Evolutionary conservation across 2,113 vertebrate species (phyloP).

Genomic region (Phocoena phocoena): DNA sequence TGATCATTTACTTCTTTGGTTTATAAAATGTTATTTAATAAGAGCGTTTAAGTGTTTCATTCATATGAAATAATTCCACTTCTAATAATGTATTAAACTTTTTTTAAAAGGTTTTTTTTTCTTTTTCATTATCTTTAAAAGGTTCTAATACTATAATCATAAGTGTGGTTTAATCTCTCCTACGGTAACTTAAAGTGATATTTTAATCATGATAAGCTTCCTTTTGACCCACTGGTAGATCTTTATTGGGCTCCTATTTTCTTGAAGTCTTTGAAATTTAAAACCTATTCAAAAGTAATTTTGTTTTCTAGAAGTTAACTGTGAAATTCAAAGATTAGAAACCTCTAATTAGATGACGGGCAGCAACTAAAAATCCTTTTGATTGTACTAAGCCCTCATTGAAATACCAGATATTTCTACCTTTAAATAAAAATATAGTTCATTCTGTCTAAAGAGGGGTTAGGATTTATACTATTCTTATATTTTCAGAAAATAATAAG

Average conservation of each 20-base stretch:
- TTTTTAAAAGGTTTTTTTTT: background rate
- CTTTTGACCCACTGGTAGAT: background rate
- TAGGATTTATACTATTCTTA: background rate
- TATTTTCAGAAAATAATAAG: background rate
- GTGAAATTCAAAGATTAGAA: background rate
- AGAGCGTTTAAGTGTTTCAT: background rate
- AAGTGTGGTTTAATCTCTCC: background rate
- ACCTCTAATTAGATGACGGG: background rate
- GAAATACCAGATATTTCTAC: background rate
- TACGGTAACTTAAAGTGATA: background rate
- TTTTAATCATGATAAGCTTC: background rate
- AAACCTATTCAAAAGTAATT: constrained; percentile 1
- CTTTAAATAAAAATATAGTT: background rate
- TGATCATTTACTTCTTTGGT: background rate
- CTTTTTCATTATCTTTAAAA: background rate
- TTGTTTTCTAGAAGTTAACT: background rate
- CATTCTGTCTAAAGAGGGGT: background rate
- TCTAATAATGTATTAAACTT: background rate
- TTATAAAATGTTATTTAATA: background rate
- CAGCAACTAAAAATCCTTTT: background rate
- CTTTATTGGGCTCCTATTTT: background rate
- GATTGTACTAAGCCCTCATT: background rate
- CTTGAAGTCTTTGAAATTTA: background rate
- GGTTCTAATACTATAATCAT: background rate
- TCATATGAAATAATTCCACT: background rate